Base-by-base conservation (phyloP, 2,113 vertebrate species). In the Ictidomys tridecemlineatus region DNA sequence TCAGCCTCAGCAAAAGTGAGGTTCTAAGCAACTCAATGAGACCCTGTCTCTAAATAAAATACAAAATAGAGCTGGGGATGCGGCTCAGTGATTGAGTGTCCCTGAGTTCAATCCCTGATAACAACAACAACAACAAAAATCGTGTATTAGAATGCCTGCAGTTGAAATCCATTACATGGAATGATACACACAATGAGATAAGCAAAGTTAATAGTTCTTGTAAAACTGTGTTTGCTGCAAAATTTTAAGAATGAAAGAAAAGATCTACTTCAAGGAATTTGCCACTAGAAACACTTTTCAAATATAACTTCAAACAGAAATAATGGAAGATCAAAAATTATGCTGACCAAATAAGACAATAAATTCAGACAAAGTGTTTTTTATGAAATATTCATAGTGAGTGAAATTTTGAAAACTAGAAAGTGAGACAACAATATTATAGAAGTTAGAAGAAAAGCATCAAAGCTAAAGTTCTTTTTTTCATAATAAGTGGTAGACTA, bases 401-500 rank as follows among this genome's bases (percentile, higher is more conserved):
- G 53, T 22, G 63, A 65, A 26, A 65, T 20, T 79, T 77, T 79
- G 8, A 79, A 26, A 37, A 63, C 20, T 39, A 74, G 37, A 78
- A 53, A 77, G 39, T 37, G 22, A 22, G 9, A 18, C 28, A 74
- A 45, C n/a, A 56, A 42, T 2, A 39, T 34, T n/a, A 72, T 32
- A 3, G 28, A 69, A 69, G 4, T 56, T 76, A 17, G 7, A 24
- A 94, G 39, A 34, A 84, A 56, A 53, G 12, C 22, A 12, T 67
- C 45, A 89, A 8, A 56, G 4, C 4, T 73, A 28, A 70, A 34
- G 14, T 61, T 0, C 80, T 84, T 13, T 17, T 88, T 48, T 63
- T 2, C 8, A 45, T 20, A 16, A 53, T 0, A 8, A 6, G 0
- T 32, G 2, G 2, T 34, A 20, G n/a, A 70, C 5, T 28, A 70